Conservation (phyloP, 2,888 invertebrate species). For the Dasypolia templi region DNA sequence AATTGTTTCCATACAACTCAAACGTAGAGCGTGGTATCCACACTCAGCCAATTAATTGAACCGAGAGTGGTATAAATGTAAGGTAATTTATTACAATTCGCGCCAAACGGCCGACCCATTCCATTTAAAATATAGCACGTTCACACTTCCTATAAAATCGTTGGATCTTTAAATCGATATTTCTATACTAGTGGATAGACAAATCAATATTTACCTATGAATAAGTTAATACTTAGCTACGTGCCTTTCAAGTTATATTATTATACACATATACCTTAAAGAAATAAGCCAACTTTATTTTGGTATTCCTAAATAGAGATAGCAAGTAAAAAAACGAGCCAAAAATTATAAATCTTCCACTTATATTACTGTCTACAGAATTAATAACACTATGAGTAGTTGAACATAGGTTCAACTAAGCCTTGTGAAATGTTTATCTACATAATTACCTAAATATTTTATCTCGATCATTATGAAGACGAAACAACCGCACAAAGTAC, state of each 20-base stretch:
- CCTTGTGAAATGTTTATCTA: not conserved
- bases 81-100: conserved; percentile 85
- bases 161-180: conserved; percentile 67
- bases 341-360: not conserved
- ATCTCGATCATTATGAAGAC: conserved; percentile 7
- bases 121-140: conserved; percentile 85
- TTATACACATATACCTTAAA: too few relatives aligned
- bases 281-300: too few relatives aligned
- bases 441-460: conserved; percentile 22
- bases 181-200: not conserved
- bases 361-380: too few relatives aligned
- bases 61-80: conserved; percentile 83
- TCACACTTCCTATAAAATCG: conserved; percentile 77
- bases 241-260: not conserved
- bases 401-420: not conserved
- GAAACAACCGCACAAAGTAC: conserved; percentile 20
- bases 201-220: not conserved
- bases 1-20: conserved; percentile 57
- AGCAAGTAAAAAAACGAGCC: not conserved
- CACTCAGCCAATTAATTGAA: conserved; percentile 83
- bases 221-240: not conserved
- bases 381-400: not conserved
- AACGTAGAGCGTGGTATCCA: conserved; percentile 70
- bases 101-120: conserved; percentile 81
- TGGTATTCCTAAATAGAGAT: not conserved